phyloP scores from a whole-genome alignment of 2,113 vertebrate genomes.

The Gobiocypris rarus region DNA sequence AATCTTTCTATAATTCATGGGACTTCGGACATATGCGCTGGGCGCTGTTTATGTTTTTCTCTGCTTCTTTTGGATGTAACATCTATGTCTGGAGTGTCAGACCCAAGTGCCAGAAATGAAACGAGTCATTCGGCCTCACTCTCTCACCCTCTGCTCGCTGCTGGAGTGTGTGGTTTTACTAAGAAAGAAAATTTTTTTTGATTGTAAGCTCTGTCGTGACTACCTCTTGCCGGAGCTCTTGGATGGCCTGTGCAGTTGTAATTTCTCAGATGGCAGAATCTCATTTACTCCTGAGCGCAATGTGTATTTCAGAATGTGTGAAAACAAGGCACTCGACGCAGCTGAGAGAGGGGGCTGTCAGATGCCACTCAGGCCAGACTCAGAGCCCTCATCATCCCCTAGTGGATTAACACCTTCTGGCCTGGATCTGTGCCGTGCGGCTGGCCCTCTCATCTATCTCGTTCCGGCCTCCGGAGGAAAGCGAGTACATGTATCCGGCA shows the following conservation, averaged over 20 bases:
- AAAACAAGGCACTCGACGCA: slow-evolving; percentile 49
- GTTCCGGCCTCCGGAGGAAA: not conserved
- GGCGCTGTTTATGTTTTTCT: not conserved
- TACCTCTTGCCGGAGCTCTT: slow-evolving; percentile 38
- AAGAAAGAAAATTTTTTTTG: no score
- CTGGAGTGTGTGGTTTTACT: slow-evolving; percentile 14
- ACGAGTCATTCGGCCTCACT: slow-evolving; percentile 27
- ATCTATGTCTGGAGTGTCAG: slow-evolving; percentile 18
- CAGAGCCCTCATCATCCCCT: slow-evolving; percentile 34
- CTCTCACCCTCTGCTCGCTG: not conserved
- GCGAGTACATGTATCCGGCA: not conserved
- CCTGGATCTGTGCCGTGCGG: not conserved
- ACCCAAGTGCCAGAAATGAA: slow-evolving; percentile 25
- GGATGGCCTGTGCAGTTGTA: slow-evolving; percentile 45
- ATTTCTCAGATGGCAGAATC: slow-evolving; percentile 55
- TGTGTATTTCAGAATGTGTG: slow-evolving; percentile 51
- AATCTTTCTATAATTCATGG: not conserved
- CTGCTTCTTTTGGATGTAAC: not conserved
- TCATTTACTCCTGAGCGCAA: slow-evolving; percentile 48
- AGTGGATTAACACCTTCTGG: slow-evolving; percentile 46
- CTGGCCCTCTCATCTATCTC: slow-evolving; percentile 19
- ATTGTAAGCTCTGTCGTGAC: slow-evolving; percentile 48
- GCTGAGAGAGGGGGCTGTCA: slow-evolving; percentile 25
- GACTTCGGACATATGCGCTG: not conserved
- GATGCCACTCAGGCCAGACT: slow-evolving; percentile 34